phyloP scores from a whole-genome alignment of 1,140 invertebrate genomes.

The Steinernema khuongi region DNA sequence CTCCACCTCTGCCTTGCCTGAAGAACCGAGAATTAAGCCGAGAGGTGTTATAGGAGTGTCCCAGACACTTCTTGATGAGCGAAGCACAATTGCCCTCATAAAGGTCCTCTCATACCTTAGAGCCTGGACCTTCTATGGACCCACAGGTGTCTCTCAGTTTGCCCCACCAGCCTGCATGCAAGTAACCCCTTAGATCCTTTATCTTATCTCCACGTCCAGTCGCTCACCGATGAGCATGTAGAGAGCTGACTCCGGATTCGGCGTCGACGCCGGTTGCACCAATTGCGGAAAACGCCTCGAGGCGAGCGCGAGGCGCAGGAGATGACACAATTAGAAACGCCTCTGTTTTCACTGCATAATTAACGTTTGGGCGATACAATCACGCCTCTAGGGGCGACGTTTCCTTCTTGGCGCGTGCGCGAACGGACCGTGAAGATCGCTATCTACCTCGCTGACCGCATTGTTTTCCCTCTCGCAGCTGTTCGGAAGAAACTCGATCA shows the following conservation, averaged over 20 bases:
- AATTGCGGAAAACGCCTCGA: background rate
- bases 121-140: no score
- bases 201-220: no score
- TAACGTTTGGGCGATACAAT: background rate
- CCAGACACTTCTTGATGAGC: no score
- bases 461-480: background rate
- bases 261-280: background rate
- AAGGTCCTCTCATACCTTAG: no score
- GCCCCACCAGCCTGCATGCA: no score
- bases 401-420: background rate
- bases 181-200: no score
- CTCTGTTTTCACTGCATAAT: constrained; percentile 14
- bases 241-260: background rate
- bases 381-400: background rate
- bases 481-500: no score
- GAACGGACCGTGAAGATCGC: background rate
- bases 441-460: constrained; percentile 5
- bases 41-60: no score
- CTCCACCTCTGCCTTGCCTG: constrained; percentile 53
- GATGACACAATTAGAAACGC: constrained; percentile 10
- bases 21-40: background rate
- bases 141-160: no score
- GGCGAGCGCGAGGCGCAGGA: background rate
- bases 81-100: no score
- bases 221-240: background rate